Conservation (phyloP, 2,797 vertebrate genomes). For the Discoglossus pictus region DNA sequence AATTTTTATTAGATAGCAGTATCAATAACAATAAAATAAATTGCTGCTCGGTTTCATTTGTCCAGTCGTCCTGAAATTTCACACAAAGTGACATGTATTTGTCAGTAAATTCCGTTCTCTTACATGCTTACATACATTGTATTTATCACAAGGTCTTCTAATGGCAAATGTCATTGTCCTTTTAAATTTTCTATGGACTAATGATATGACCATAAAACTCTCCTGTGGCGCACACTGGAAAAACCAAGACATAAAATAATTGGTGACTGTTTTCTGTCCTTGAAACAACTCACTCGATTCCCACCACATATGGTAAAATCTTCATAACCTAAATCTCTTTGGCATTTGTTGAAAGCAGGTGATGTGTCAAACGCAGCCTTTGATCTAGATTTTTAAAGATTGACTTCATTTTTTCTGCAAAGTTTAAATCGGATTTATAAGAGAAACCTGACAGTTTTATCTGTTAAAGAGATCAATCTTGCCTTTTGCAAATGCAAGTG, state of each 20-base stretch:
- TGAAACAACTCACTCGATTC: neutral
- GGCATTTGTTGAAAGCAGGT: slow-evolving; percentile 13
- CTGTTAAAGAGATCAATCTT: too few relatives aligned
- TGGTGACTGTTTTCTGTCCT: neutral
- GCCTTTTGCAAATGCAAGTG: too few relatives aligned
- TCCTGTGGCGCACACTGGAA: neutral
- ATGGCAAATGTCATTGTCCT: too few relatives aligned
- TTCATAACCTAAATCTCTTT: slow-evolving; percentile 19
- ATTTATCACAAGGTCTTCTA: too few relatives aligned
- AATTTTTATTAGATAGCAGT: too few relatives aligned
- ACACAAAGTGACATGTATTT: too few relatives aligned
- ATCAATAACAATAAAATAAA: too few relatives aligned
- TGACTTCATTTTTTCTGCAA: neutral
- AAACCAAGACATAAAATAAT: neutral
- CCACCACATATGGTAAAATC: slow-evolving; percentile 22
- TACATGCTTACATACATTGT: too few relatives aligned
- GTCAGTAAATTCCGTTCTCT: too few relatives aligned
- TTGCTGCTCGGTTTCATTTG: too few relatives aligned
- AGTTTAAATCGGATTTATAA: neutral
- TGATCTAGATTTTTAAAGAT: slow-evolving; percentile 32
- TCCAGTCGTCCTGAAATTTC: too few relatives aligned
- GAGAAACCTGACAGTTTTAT: neutral
- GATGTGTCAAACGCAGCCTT: slow-evolving; percentile 3
- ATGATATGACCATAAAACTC: neutral
- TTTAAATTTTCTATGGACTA: too few relatives aligned